Evolutionary conservation across 2,113 vertebrate genomes (phyloP), one percentile per base, ranked within the genome.

Genomic region (Centrocercus urophasianus): DNA sequence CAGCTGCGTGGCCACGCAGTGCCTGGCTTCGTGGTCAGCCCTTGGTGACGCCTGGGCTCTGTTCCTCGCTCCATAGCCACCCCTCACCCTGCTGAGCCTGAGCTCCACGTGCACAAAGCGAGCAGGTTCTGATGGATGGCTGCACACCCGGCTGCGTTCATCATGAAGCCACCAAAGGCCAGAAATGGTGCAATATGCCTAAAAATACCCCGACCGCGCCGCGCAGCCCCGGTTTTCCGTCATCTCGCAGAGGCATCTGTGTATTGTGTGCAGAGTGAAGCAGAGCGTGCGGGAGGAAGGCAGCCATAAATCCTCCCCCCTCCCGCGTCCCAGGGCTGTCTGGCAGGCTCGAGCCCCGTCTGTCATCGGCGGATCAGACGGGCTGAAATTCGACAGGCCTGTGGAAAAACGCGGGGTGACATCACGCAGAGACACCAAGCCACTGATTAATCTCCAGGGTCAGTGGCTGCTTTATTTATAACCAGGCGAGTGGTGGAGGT

Each of bases 361-460:
- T 95, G 94, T 90, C 96, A 95, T 3, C 64, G 17, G 57, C 45
- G 2, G 2, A 42, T 59, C 89, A 36, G 59, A 63, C 20, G 0
- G 70, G 86, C 85, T 93, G 86, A 82, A 28, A 13, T 3, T 86
- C 4, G 81, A 34, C 91, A 90, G 95, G 82, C 87, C 89, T 86
- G 85, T 88, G 91, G 91, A 90, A 96, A 94, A 95, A 96, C 94
- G 85, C 25, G n/a, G 67, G 43, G 86, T 95, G 95, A 96, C 95
- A 94, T 95, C 96, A 52, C 69, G 11, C 86, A 96, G 93, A 90
- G 94, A 85, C 86, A 95, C 73, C 28, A 4, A 79, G 82, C 70
- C 66, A 42, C 90, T 83, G 88, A 90, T 90, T 43, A 12, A 94
- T 91, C 85, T 52, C 78, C 19, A 1, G 71, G 93, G 67, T 93